Evolutionary conservation across 2,113 vertebrate genomes (phyloP), one percentile per base, ranked within the genome.

Genomic region (Halcyon senegalensis): DNA sequence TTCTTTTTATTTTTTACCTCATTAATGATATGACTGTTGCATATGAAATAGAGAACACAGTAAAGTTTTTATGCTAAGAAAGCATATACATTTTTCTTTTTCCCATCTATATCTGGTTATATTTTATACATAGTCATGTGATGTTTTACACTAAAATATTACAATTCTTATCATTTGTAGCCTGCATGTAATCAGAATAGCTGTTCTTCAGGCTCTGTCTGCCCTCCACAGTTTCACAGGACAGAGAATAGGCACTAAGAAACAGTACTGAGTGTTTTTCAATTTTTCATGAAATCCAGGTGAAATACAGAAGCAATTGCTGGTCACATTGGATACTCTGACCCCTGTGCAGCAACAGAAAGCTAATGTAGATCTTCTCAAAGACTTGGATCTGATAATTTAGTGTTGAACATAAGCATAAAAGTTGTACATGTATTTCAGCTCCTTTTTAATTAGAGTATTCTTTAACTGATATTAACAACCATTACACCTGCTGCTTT

Each of bases 401-500:
- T 10, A 51, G 5, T 18, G 27, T 24, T 56, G 16, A 94, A 56
- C 9, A 25, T 2, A 9, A 88, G 62, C 78, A 87, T 9, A 59
- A 19, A 59, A 77, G 23, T 39, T 74, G 43, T 63, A 39, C 18
- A 53, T 41, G 15, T 46, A 78, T 56, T 72, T 72, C 43, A 76
- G 20, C 20, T 56, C 30, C 44, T 79, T 72, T 84, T 85, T 44
- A 92, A 91, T 91, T 70, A 59, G 41, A 88, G 27, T 55, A n/a
- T 15, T 48, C 41, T 75, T 85, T 90, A 89, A 68, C 43, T 64
- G 44, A n/a, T 44, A 84, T 5, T 55, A 94, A 81, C 43, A 81
- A 24, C 18, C 39, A 50, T 43, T 90, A 79, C 89, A 97, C 84
- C 84, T 95, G 90, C 86, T 90, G 44, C 59, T 93, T 64, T 93